Base-by-base conservation (phyloP, 2,113 vertebrate genomes). In the Parotia lawesii region DNA sequence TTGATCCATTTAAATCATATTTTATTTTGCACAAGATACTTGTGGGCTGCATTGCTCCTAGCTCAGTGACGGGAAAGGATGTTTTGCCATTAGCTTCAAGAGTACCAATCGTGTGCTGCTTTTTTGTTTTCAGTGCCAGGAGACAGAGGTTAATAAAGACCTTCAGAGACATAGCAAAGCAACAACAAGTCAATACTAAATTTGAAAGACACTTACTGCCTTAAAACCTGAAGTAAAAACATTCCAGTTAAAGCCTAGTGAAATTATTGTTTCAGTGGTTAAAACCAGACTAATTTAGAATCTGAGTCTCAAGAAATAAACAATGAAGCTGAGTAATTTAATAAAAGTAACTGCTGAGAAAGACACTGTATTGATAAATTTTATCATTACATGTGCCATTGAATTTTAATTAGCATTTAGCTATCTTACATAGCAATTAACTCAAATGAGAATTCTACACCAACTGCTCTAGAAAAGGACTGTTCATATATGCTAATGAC, bases 341-440 rank as follows among this genome's bases (percentile, higher is more conserved):
- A 94, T 96, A 77, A 88, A 86, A 91, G 45, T 94, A 94, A 67
- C 92, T 77, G 85, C 91, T 90, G 90, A 91, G 80, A 90, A 93
- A 91, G 91, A 80, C 82, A 64, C 37, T 53, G 19, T 91, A 96
- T 91, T 96, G 93, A 96, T 95, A 95, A 94, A 81, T 95, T 88
- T 95, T 97, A 97, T 96, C 94, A 95, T 92, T 94, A 93, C 82
- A 88, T 92, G 90, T 96, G 87, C 91, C 92, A 88, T 84, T 95
- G 93, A 95, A 96, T 97, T 96, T 96, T 97, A 97, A 97, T 97
- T 97, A 95, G 90, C 95, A 77, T 96, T 94, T 90, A 92, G 93
- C 90, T 94, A 95, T 95, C 93, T 95, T 93, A 92, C 85, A 85
- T 61, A 93, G 93, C 91, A 97, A 97, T 96, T 96, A 94, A 95